Base-by-base conservation (phyloP, 2,113 vertebrate genomes). In the Acrocephalus arundinaceus region DNA sequence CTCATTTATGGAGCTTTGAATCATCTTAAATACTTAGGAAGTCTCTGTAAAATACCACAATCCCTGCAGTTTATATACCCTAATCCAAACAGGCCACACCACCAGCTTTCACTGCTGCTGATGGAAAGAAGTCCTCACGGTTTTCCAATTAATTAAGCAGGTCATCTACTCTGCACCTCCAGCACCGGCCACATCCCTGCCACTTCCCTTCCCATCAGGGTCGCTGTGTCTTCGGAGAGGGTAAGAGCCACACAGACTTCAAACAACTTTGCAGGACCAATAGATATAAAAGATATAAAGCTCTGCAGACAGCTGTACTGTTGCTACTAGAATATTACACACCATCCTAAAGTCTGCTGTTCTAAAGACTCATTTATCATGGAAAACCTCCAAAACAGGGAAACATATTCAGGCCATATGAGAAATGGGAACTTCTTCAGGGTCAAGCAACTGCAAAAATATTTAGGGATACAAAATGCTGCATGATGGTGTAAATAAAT, bases 1-100 rank as follows among this genome's bases (percentile, higher is more conserved):
- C 94, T 95, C 95, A 97, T 93, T 96, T 92, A 94, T 18, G 4
- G 89, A 93, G 95, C 95, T 95, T 85, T 97, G 96, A 97, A 97
- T 96, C 94, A 94, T 97, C 70, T 96, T 89, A 96, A 94, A 48
- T 78, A 77, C 87, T 93, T 96, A 89, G 76, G 84, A 96, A 96
- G 79, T 55, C 91, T 96, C 75, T 94, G 37, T 87, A 95, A 94
- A 96, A 91, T 88, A 77, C 83, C 82, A 90, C 83, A 89, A 92
- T 94, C 89, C 92, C 83, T 7, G 8, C 72, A 90, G 83, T 96
- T 92, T 72, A 83, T 79, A 77, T 39, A 30, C 59, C 87, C 82
- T 91, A 85, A 94, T 85, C 88, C 78, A 85, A 51, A 63, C 55
- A 93, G 68, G 61, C 68, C 22, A 23, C 43, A 61, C 59, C 59